Evolutionary conservation across 1,140 invertebrate genomes (phyloP), one percentile per base, ranked within the genome.

Genomic region (Drosophila baimaii): DNA sequence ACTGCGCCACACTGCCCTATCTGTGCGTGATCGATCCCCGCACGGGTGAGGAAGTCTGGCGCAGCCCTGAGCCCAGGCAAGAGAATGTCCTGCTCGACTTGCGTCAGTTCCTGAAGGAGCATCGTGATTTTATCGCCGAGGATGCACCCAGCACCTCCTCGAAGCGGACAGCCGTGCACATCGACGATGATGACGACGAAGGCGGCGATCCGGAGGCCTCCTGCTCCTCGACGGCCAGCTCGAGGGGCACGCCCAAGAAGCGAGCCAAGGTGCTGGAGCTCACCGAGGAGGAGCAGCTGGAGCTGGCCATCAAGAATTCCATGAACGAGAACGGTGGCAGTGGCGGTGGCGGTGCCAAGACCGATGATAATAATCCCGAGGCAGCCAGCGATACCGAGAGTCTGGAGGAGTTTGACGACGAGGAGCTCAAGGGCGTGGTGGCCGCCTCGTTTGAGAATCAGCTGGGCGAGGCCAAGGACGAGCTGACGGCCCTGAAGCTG

Each of bases 11-110:
- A n/a, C 95, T 94, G 88, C 96, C 96, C 5, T 95, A 96, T 84
- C 92, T 97, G 64, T 95, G 95, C 68, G 93, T 97, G 10, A 92
- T 97, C 58, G 96, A 97, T 93, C 96, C 96, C 23, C 93, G 95
- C 81, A 97, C 96, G 54, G 96, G 96, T 23, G 95, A 96, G 92
- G 90, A 92, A 35, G 81, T 92, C 15, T 91, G 90, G 90, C 88
- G 79, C 37, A 89, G 90, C 35, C 43, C 62, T 1, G 79, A 90
- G 13, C 88, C 86, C 0, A 91, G 77, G 55, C 81, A 89, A 49
- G 59, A 81, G 2, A 90, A 81, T 41, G 64, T 91, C 5, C 15
- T 91, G 17, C 66, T 69, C 2, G 86, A 92, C 23, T 69, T 92
- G 15, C 49, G 77, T 5, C 49, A 90, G 29, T 92, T 92, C 70